A percentile compares a stretch with the other conserved stretches of the same genome.
Conservation (phyloP, 2,113 vertebrate genomes). For the Dipodomys stephensi region DNA sequence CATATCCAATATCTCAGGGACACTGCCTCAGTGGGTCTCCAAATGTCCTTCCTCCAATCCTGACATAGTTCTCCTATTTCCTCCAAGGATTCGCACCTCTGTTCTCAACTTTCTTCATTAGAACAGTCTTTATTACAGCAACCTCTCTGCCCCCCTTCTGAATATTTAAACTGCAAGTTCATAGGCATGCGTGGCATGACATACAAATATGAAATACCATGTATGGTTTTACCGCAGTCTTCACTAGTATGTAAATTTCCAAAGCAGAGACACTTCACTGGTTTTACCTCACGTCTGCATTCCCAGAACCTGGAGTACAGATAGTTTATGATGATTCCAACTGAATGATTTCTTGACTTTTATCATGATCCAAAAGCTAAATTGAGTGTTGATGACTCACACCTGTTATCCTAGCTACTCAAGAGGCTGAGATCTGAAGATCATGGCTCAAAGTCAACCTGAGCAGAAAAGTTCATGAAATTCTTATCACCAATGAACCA, state of each 20-base stretch:
- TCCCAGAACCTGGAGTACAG: neutral
- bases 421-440: too few species aligned
- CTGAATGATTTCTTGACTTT: neutral
- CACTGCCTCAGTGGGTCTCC: neutral
- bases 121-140: neutral
- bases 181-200: accelerated
- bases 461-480: too few species aligned
- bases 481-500: too few species aligned
- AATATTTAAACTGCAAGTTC: neutral
- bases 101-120: neutral
- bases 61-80: neutral
- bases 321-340: neutral
- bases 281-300: neutral
- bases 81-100: neutral
- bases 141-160: too few species aligned
- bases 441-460: too few species aligned
- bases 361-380: neutral
- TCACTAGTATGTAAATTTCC: too few species aligned
- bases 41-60: neutral
- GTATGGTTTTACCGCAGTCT: accelerated
- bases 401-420: too few species aligned
- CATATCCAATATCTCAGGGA: accelerated
- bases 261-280: neutral
- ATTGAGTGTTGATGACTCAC: too few species aligned
- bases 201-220: neutral